These are phyloP conservation scores for Papilio polytes DNA, from an alignment of 1,140 invertebrate genomes.

Conservation along the genomic window DNA sequence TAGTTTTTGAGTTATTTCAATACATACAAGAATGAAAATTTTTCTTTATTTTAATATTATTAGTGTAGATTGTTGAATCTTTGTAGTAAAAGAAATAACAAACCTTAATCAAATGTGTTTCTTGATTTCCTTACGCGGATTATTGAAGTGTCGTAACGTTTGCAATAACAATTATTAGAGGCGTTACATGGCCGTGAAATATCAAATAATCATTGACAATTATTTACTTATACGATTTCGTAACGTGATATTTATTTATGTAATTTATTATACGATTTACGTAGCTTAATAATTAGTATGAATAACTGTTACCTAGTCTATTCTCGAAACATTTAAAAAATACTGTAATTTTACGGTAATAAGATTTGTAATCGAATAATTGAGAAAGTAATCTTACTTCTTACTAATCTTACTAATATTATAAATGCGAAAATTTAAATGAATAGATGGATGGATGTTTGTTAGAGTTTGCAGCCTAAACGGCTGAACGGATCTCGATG, in stretches of 20 bases:
- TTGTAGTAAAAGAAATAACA: not conserved
- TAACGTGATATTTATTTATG: conserved; percentile 1
- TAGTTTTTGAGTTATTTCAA: too few species aligned
- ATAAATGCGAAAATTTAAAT: too few species aligned
- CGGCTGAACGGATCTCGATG: too few species aligned
- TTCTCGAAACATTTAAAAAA: not conserved
- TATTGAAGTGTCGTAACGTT: conserved; percentile 11
- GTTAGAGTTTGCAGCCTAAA: too few species aligned
- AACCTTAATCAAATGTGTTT: not conserved
- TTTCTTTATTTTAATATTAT: too few species aligned
- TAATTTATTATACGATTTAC: not conserved
- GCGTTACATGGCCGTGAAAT: not conserved
- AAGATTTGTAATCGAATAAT: too few species aligned
- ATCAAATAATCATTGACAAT: conserved; percentile 18
- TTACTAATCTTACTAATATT: too few species aligned
- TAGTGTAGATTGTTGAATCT: too few species aligned
- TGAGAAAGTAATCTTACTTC: too few species aligned
- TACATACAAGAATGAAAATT: too few species aligned
- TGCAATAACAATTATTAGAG: conserved; percentile 7
- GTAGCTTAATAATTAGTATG: not conserved
- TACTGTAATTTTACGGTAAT: too few species aligned
- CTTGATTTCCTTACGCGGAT: conserved; percentile 1
- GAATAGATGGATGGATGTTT: too few species aligned
- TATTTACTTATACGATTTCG: conserved; percentile 12
- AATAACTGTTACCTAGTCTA: not conserved